Conservation (phyloP, 1,140 invertebrate species). For the Brachionus rubens region DNA sequence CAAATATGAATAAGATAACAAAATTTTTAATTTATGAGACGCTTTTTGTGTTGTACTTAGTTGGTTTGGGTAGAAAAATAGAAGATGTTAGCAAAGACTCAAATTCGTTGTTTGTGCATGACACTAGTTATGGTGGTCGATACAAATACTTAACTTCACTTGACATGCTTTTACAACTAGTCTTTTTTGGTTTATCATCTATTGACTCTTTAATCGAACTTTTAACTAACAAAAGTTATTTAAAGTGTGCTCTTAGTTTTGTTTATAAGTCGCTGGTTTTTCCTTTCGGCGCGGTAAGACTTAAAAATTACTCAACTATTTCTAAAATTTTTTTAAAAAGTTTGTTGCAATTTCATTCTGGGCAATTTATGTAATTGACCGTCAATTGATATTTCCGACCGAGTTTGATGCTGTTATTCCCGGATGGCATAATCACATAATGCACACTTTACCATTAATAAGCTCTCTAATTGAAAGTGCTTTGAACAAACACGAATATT, state of each 20-base stretch:
- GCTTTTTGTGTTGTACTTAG: neutral
- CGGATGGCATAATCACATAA: slow-evolving; percentile 80
- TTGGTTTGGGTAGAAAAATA: neutral
- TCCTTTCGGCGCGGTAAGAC: slow-evolving; percentile 2
- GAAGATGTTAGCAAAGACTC: neutral
- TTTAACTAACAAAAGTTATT: neutral
- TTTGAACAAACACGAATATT: neutral
- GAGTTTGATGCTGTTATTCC: slow-evolving; percentile 74
- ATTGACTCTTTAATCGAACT: neutral
- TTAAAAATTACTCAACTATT: neutral
- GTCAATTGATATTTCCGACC: slow-evolving; percentile 77
- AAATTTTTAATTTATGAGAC: neutral
- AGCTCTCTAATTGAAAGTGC: neutral
- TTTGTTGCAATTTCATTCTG: slow-evolving; percentile 85
- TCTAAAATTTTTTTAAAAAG: slow-evolving; percentile 56
- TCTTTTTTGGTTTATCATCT: neutral
- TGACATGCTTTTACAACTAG: slow-evolving; percentile 8
- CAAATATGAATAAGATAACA: neutral
- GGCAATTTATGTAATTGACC: slow-evolving; percentile 75
- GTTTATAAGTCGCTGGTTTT: neutral
- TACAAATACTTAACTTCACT: slow-evolving; percentile 24
- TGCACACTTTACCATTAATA: slow-evolving; percentile 57
- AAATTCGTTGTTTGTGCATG: neutral
- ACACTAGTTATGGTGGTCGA: slow-evolving; percentile 7
- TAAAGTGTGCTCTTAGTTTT: neutral